Percentiles rank a stretch among this genome's conserved stretches.
Conservation (phyloP, 2,888 invertebrate species). For the Orthonevra nobilis region DNA sequence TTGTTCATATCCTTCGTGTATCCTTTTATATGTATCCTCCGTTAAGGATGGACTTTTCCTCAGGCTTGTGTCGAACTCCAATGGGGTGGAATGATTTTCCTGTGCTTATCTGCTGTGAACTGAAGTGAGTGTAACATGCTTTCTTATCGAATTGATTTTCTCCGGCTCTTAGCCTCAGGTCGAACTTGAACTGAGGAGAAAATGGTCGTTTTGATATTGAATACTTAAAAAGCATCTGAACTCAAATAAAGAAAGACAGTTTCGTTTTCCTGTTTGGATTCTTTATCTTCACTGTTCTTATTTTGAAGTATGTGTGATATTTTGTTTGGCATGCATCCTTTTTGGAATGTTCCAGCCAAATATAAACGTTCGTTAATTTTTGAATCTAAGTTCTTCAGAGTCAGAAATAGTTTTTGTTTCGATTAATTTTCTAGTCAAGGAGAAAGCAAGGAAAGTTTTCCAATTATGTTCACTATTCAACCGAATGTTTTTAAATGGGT, state of each 20-base stretch:
- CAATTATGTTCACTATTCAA: conserved; percentile 29
- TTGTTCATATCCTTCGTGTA: neutral
- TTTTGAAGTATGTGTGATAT: neutral
- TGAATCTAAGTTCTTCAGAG: conserved; percentile 1
- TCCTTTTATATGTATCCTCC: neutral
- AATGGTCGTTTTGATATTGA: neutral
- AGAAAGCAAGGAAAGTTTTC: conserved; percentile 20
- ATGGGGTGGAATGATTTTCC: neutral
- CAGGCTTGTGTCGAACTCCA: neutral
- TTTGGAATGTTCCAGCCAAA: neutral
- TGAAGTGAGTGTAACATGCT: conserved; percentile 6
- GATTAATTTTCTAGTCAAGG: conserved; percentile 12
- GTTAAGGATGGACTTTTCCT: neutral
- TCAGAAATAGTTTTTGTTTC: neutral
- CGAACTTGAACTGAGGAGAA: neutral
- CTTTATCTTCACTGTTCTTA: neutral
- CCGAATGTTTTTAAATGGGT: no score
- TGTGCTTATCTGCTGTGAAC: neutral
- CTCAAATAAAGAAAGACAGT: no score
- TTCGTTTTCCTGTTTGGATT: neutral
- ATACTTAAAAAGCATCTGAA: no score
- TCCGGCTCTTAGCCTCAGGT: neutral
- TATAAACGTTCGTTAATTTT: neutral
- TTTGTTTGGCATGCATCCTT: conserved; percentile 1
- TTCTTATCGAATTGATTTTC: neutral